A percentile compares a stretch with the other conserved stretches of the same genome.
phyloP scores from a whole-genome alignment of 2,113 vertebrate genomes.

The Charadrius vociferus region DNA sequence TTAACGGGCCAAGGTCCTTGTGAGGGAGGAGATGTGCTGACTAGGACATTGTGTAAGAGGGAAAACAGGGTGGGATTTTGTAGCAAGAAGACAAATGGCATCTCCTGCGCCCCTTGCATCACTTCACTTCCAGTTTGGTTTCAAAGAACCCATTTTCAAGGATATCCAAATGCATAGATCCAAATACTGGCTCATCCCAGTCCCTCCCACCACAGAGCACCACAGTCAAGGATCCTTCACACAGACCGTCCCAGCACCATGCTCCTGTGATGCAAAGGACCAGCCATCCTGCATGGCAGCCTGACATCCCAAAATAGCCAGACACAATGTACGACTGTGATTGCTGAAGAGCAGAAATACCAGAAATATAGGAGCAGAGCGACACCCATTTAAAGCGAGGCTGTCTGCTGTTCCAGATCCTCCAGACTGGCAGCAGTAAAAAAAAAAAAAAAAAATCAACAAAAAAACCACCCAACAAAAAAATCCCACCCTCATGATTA shows the following conservation, averaged over 20 bases:
- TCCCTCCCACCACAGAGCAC: not conserved
- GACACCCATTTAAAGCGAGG: not conserved
- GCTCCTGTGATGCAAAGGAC: not conserved
- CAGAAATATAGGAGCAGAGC: not conserved
- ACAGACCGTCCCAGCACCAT: not conserved
- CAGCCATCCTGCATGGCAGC: not conserved
- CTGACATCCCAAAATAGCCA: not conserved
- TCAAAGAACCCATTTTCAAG: not conserved
- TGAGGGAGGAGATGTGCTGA: not conserved
- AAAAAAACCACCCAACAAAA: not conserved
- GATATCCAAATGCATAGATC: not conserved
- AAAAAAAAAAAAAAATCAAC: not conserved
- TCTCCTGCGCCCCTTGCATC: not conserved
- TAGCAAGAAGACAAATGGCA: not conserved
- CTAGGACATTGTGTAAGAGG: not conserved
- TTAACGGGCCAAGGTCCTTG: not conserved
- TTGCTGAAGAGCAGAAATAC: not conserved
- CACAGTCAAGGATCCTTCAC: not conserved
- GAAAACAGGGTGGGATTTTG: not conserved
- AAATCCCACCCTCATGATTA: conserved; percentile 14
- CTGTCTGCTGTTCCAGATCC: not conserved
- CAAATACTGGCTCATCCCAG: not conserved
- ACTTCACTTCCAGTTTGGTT: not conserved
- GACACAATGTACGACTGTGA: not conserved
- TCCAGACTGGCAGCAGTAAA: not conserved